Base-by-base conservation (phyloP, 2,888 invertebrate genomes). In the Trissolcus japonicus region DNA sequence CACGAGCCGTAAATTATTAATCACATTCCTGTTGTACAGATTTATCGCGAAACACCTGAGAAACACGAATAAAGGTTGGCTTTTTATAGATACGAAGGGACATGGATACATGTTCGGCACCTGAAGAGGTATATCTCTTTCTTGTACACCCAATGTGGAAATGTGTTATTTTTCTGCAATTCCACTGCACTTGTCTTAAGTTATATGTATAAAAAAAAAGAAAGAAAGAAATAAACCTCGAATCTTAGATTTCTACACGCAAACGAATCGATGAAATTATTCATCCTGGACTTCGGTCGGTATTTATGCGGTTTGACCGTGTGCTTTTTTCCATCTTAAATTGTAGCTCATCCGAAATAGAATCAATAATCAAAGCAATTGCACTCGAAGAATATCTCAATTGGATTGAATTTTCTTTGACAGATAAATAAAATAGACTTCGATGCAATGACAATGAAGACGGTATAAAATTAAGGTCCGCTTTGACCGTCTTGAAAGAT, bases 51-150 rank as follows among this genome's bases (percentile, higher is more conserved):
- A 73, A 65, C 41, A 50, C 46, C 59, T 73, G 65, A 41, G 59
- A 74, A 74, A 68, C 41, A 75, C 57, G 54, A 76, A 60, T 69
- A 65, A 55, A 69, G 51, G 59, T 76, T 76, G 65, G 35, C 69
- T 76, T 60, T 59, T 65, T 69, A 76, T n/a, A 46, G 55, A 69
- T 65, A 65, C 56, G 43, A 69, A 69, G 50, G 53, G 69, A 69
- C 63, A 57, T 56, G 62, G 46, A 61, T 69, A 65, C 63, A 76
- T 55, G 56, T 68, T 68, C 67, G 68, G 63, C 68, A 75, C 65
- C 68, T 63, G 62, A 75, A 63, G 63, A 75, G 75, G 68, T 62
- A 68, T 74, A 54, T 68, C 59, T 75, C 61, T 57, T 74, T 74
- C 48, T 53, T 56, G 17, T 50, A 62, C 46, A 67, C 56, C 55